These are phyloP conservation scores for Heliconius melpomene DNA, from an alignment of 1,140 invertebrate species.

Conservation along the genomic window DNA sequence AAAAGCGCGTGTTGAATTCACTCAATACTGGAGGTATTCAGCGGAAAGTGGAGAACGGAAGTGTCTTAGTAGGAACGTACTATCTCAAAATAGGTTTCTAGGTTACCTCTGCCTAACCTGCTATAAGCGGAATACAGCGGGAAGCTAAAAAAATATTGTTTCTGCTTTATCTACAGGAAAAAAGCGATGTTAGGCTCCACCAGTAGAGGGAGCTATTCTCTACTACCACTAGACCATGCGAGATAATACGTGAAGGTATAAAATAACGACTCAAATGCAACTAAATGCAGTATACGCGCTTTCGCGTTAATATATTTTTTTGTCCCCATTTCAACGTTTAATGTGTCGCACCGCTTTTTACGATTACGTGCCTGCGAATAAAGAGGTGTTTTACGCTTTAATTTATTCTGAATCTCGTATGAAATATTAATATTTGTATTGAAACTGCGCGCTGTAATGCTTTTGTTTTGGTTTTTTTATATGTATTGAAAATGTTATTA, in stretches of 20 bases:
- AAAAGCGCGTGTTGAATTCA: background rate
- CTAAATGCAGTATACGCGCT: background rate
- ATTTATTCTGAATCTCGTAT: conserved; percentile 1
- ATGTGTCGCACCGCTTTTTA: conserved; percentile 8
- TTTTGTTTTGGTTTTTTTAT: conserved; percentile 6
- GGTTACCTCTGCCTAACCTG: too few species aligned
- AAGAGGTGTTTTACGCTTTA: conserved; percentile 11
- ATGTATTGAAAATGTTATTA: background rate
- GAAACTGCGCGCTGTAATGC: background rate
- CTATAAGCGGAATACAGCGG: too few species aligned
- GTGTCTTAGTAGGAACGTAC: background rate
- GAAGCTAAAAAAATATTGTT: too few species aligned
- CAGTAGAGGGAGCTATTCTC: too few species aligned
- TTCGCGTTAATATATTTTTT: background rate
- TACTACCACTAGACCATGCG: too few species aligned
- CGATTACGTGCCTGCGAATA: conserved; percentile 12
- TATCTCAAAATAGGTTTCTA: background rate
- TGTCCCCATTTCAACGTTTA: conserved; percentile 2
- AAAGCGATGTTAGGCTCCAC: too few species aligned
- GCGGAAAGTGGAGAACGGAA: background rate
- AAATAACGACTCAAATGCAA: background rate
- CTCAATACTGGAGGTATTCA: background rate
- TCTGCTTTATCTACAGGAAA: too few species aligned
- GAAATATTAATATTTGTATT: conserved; percentile 15
- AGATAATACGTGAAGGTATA: too few species aligned